Evolutionary conservation across 2,888 invertebrate genomes (phyloP).

Genomic region (Dolichomitus sp.): DNA sequence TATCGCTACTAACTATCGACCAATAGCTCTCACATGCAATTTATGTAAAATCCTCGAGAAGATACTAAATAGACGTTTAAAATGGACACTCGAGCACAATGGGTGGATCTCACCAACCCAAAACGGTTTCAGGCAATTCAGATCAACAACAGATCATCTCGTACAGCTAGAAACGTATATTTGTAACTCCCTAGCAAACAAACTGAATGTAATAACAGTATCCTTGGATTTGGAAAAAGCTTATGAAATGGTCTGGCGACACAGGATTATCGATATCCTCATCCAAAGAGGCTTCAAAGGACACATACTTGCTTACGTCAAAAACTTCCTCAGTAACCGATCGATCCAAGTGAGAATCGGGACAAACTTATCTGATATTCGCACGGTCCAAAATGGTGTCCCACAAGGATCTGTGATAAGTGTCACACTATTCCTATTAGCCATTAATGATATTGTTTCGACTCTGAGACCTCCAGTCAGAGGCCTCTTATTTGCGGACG

Average conservation of each 20-base stretch:
- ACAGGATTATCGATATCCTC: no score
- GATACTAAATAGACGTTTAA: constrained; percentile 68
- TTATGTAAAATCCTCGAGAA: constrained; percentile 66
- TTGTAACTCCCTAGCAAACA: no score
- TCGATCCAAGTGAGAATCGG: constrained; percentile 8
- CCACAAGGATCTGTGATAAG: neutral
- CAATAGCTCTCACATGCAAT: constrained; percentile 46
- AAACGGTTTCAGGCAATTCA: no score
- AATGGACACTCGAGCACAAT: no score
- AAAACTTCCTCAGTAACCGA: constrained; percentile 22
- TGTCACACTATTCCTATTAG: neutral
- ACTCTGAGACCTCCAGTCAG: neutral
- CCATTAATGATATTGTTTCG: neutral
- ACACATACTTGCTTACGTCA: constrained; percentile 15
- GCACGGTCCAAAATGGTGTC: neutral
- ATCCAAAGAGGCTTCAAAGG: no score
- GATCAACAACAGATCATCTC: no score
- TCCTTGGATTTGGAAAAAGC: no score
- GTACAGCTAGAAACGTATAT: no score
- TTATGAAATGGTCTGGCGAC: no score
- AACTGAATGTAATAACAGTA: no score
- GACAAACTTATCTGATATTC: neutral
- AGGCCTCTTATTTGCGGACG: neutral
- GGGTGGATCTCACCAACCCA: no score
- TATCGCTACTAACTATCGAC: constrained; percentile 31